Evolutionary conservation across 2,888 invertebrate genomes (phyloP).

Genomic region (Lasioglossum pauxillum): DNA sequence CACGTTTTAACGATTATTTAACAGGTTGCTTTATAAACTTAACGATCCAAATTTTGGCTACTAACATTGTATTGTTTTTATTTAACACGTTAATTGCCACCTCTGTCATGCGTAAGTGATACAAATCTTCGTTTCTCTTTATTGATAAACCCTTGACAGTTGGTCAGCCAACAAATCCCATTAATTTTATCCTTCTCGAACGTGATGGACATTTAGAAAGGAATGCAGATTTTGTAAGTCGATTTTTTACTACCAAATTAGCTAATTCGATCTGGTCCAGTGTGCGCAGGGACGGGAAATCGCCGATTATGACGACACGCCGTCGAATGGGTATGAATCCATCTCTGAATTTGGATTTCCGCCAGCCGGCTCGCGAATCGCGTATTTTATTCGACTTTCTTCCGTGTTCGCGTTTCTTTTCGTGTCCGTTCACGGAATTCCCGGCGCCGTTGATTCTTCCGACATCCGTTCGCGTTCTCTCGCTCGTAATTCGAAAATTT

Average conservation of each 20-base stretch:
- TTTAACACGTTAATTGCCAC: too few species aligned
- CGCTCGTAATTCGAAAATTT: constrained; percentile 42
- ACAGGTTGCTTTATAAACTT: too few species aligned
- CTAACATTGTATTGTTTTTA: too few species aligned
- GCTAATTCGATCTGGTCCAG: not conserved
- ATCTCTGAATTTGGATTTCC: constrained; percentile 44
- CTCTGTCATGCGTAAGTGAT: too few species aligned
- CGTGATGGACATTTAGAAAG: too few species aligned
- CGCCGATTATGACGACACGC: not conserved
- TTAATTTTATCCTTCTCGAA: too few species aligned
- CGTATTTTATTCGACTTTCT: constrained; percentile 50
- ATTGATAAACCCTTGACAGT: too few species aligned
- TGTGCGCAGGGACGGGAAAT: not conserved
- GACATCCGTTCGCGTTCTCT: constrained; percentile 3
- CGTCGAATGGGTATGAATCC: constrained; percentile 35
- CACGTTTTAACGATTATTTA: too few species aligned
- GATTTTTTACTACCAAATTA: not conserved
- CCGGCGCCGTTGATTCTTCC: not conserved
- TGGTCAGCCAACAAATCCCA: too few species aligned
- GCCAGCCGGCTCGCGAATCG: constrained; percentile 52
- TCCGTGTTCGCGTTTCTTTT: constrained; percentile 13
- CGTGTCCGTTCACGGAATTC: not conserved
- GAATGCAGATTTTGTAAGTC: too few species aligned
- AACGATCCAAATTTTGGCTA: too few species aligned
- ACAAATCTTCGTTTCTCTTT: too few species aligned